These are phyloP conservation scores for Lemur catta DNA, from an alignment of 2,797 vertebrate species.

Conservation along the genomic window DNA sequence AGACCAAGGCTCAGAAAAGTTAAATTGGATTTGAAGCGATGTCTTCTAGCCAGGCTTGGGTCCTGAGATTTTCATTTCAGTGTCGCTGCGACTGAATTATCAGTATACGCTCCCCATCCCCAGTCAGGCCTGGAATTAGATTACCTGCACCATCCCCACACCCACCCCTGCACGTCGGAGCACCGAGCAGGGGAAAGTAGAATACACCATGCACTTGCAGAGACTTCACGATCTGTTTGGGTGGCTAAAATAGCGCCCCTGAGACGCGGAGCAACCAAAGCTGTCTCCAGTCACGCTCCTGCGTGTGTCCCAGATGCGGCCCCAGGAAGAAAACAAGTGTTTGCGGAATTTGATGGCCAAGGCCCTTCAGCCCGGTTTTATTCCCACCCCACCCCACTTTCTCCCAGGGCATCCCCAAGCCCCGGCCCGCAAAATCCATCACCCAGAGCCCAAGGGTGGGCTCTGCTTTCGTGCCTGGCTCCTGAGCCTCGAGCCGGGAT, in stretches of 20 bases:
- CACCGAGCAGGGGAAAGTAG: not conserved
- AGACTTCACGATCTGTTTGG: constrained; percentile 1
- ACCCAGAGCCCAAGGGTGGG: not conserved
- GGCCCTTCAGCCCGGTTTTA: not conserved
- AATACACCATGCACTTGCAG: not conserved
- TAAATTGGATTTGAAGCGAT: not conserved
- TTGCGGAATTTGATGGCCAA: not conserved
- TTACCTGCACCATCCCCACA: not conserved
- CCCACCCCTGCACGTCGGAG: not conserved
- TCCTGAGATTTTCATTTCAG: not conserved
- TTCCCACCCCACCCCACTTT: not conserved
- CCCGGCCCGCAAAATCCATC: not conserved
- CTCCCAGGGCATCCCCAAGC: not conserved
- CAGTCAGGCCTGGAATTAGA: not conserved
- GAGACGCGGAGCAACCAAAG: not conserved
- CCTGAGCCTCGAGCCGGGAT: not conserved
- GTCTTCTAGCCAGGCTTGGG: not conserved
- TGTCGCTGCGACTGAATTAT: not conserved
- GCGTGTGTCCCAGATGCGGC: constrained; percentile 15
- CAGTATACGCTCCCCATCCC: not conserved
- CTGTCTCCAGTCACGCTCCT: not conserved
- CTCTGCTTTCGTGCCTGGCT: not conserved
- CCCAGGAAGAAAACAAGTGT: constrained; percentile 36
- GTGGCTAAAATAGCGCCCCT: not conserved
- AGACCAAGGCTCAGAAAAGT: constrained; percentile 42